Evolutionary conservation across 2,888 invertebrate species (phyloP).

Genomic region (Camponotus fellah): DNA sequence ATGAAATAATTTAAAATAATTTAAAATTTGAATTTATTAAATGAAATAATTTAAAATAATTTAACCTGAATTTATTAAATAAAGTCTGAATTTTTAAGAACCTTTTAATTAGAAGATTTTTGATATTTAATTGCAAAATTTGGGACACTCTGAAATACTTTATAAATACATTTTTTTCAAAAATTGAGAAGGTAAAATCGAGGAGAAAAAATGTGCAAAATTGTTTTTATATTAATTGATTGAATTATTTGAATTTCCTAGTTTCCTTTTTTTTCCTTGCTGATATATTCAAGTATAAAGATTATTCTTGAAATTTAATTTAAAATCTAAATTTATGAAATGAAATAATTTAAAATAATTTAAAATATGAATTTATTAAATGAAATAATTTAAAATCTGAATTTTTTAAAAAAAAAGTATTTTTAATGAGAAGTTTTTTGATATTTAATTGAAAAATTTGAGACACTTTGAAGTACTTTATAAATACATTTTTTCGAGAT

Average conservation of each 20-base stretch:
- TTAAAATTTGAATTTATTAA: not conserved
- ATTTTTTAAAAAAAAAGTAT: not conserved
- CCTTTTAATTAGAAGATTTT: conserved; percentile 9
- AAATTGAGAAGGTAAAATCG: not conserved
- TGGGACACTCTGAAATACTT: too few relatives aligned
- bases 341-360: too few relatives aligned
- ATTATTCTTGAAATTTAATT: not conserved
- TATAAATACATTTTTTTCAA: not conserved
- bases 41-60: not conserved
- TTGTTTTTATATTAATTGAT: not conserved
- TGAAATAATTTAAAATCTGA: too few relatives aligned
- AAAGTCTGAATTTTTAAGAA: not conserved
- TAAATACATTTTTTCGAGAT: not conserved
- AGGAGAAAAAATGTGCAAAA: not conserved
- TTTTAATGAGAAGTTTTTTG: not conserved
- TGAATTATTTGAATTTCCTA: not conserved
- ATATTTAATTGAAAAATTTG: not conserved
- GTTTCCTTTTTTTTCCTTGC: not conserved
- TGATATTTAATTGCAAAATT: not conserved
- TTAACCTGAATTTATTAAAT: not conserved
- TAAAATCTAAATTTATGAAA: not conserved
- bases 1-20: too few relatives aligned
- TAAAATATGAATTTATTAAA: not conserved
- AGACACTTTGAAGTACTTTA: not conserved
- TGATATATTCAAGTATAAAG: not conserved